Conservation (phyloP, 2,113 vertebrate species). For the Clarias gariepinus region DNA sequence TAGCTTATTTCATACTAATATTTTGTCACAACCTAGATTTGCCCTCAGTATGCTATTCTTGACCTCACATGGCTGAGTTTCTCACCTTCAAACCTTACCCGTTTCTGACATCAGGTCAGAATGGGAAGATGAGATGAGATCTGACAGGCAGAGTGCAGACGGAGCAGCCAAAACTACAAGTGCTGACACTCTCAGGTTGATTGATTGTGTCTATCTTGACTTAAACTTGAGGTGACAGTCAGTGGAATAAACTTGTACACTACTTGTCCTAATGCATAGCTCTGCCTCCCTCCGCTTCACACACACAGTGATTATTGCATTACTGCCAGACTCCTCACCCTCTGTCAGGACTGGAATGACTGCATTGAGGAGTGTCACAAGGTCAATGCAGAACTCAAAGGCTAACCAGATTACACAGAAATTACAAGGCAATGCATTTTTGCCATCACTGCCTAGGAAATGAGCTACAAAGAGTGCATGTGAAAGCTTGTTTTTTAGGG, state of each 20-base stretch:
- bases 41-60: slow-evolving; percentile 21
- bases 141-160: slow-evolving; percentile 44
- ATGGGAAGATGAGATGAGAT: slow-evolving; percentile 42
- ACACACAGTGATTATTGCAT: slow-evolving; percentile 46
- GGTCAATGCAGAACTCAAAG: slow-evolving; percentile 46
- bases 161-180: slow-evolving; percentile 53
- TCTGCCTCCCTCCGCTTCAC: slow-evolving; percentile 2
- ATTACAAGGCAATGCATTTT: slow-evolving; percentile 28
- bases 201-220: slow-evolving; percentile 55
- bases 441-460: slow-evolving; percentile 34
- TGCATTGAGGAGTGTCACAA: slow-evolving; percentile 47
- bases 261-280: slow-evolving; percentile 34
- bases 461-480: slow-evolving; percentile 24
- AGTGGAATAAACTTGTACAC: slow-evolving; percentile 27
- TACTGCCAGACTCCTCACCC: slow-evolving; percentile 42
- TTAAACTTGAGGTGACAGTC: slow-evolving; percentile 30
- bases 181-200: slow-evolving; percentile 53
- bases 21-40: neutral
- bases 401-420: slow-evolving; percentile 52
- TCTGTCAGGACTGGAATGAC: slow-evolving; percentile 47
- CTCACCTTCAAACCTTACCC: slow-evolving; percentile 24
- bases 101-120: slow-evolving; percentile 11
- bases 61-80: slow-evolving; percentile 17
- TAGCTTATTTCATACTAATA: neutral
- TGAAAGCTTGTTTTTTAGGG: neutral